Evolutionary conservation across 2,797 vertebrate genomes (phyloP).

Genomic region (Eulemur mongoz): DNA sequence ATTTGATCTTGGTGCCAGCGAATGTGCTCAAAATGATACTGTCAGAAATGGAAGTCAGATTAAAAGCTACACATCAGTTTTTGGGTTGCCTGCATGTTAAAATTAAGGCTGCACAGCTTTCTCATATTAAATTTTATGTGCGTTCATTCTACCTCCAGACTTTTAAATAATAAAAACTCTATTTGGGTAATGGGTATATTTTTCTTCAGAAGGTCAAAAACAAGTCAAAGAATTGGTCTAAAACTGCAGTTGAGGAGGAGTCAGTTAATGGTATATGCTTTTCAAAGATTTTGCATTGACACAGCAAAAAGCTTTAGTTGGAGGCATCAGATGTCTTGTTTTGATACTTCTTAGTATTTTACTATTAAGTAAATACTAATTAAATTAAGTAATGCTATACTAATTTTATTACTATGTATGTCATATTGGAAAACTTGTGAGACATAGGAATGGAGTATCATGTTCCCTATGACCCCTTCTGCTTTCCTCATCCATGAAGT

Average conservation of each 20-base stretch:
- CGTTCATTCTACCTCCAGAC: not conserved
- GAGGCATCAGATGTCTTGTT: not conserved
- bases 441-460: not conserved
- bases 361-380: not conserved
- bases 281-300: not conserved
- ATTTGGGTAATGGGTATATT: not conserved
- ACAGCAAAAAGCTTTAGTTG: not conserved
- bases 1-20: slow-evolving; percentile 52
- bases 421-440: not conserved
- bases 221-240: not conserved
- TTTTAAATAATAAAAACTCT: slow-evolving; percentile 22
- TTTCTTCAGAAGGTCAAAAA: not conserved
- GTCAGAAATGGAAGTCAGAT: slow-evolving; percentile 42
- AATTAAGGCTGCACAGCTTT: slow-evolving; percentile 15
- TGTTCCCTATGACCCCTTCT: not conserved
- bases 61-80: slow-evolving; percentile 28
- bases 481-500: not conserved
- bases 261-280: not conserved
- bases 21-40: slow-evolving; percentile 48
- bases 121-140: not conserved
- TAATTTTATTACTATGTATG: not conserved
- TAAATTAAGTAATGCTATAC: not conserved
- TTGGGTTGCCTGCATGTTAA: not conserved
- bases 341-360: not conserved
- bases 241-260: not conserved